These are phyloP conservation scores for Gobio gobio DNA, from an alignment of 2,113 vertebrate species.

Conservation along the genomic window DNA sequence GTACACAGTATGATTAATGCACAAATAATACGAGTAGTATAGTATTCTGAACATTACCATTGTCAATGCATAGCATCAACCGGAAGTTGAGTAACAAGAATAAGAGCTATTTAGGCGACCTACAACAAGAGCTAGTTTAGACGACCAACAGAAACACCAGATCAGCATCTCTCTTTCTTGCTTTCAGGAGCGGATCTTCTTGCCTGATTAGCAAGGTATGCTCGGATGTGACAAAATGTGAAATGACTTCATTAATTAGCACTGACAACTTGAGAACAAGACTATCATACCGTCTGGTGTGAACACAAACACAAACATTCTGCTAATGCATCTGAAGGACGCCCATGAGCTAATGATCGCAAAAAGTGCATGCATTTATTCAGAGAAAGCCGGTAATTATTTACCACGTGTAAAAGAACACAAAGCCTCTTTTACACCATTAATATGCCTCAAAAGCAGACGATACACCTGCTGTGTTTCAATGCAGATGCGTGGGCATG, in stretches of 20 bases:
- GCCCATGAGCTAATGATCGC: neutral
- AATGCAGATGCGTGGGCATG: conserved; percentile 54
- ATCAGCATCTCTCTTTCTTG: neutral
- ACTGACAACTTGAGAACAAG: neutral
- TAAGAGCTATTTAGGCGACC: no score
- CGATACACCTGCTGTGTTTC: conserved; percentile 19
- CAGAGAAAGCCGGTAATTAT: conserved; percentile 9
- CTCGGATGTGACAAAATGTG: neutral
- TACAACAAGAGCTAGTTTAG: no score
- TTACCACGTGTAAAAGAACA: neutral
- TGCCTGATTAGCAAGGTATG: neutral
- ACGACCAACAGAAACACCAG: no score
- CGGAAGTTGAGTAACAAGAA: no score
- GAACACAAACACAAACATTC: neutral
- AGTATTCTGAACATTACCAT: no score
- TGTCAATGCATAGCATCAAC: no score
- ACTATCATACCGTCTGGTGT: neutral
- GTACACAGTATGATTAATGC: no score
- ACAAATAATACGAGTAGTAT: no score
- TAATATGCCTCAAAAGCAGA: neutral
- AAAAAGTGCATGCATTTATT: neutral
- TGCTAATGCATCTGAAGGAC: conserved; percentile 16
- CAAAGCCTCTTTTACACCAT: neutral
- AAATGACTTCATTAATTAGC: neutral
- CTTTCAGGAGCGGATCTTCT: neutral